Evolutionary conservation across 1,140 invertebrate genomes (phyloP), one percentile per base, ranked within the genome.

Genomic region (Saccostrea echinata): DNA sequence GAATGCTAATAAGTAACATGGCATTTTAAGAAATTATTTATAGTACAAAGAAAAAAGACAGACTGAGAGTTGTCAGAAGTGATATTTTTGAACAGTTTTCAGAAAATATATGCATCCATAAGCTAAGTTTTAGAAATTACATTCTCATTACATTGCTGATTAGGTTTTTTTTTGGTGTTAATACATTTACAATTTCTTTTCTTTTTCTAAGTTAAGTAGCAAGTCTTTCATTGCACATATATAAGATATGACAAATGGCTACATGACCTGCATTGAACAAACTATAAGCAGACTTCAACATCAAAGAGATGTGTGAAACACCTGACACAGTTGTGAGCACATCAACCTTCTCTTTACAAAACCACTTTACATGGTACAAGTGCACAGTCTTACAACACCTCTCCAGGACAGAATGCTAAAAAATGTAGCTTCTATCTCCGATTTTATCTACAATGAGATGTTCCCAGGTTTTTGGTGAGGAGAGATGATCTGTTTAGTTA

Each of bases 281-380:
- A 76, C 27, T 27, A 76, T 76, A 8, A 30, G 68, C 68, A 33
- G 24, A 76, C 21, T 64, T 9, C 21, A n/a, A 64, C 68, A 33
- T 76, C 68, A 76, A 76, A 76, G 68, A 76, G 24, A 76, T 76
- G 68, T 76, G 68, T 76, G 68, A 76, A 76, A 76, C 30, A 33
- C 68, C 13, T 12, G 27, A 13, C 27, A 30, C 30, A 76, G 68
- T 76, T 76, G 24, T 76, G 68, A 30, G 68, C 12, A 30, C 11
- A 33, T 27, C 24, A 76, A 27, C n/a, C 64, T 12, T 68, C 21
- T 68, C 64, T 68, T 68, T 24, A 27, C n/a, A 27, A 68, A 68
- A 21, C 64, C 30, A 24, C 27, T 30, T 76, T 76, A 8, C 68
- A 24, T 76, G 16, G 68, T 76, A 76, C 68, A 61, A 61, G 55